Evolutionary conservation across 2,113 vertebrate species (phyloP), one percentile per base, ranked within the genome.

Genomic region (Pyrgilauda ruficollis): DNA sequence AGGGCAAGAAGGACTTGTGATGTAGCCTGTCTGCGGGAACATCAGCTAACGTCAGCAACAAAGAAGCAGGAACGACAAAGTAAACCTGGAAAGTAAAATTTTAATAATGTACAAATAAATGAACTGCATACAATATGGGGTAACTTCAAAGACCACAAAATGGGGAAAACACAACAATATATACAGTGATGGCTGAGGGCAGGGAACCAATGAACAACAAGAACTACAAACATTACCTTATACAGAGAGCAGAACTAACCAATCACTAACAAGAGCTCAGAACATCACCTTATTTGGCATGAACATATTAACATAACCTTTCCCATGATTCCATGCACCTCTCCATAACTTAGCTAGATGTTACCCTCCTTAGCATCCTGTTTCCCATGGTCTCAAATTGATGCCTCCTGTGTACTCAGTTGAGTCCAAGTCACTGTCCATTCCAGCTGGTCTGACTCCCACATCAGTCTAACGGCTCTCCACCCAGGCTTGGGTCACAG

Each of bases 21-120:
- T 2, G 1, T 4, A 37, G 58, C 15, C 23, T 1, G 7, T 23
- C 58, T 26, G 23, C 5, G 2, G 58, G 58, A 61, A 61, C 5
- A 3, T 58, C 56, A 58, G 56, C 30, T 33, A 55, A 55, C 3
- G 9, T n/a, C 3, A 4, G 56, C 23, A 24, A 37, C 2, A 3
- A 26, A 61, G n/a, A 61, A 61, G 10, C 6, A 10, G 58, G 35
- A 61, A 61, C 2, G 5, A 61, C 15, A 37, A 37, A 37, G n/a
- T 37, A 61, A 61, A 26, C 58, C 23, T 7, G 15, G 58, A 61
- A 37, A 37, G n/a, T 23, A 61, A 26, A 37, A 26, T 23, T 37
- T 37, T 37, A 61, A 61, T 6, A 26, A 26, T 37, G n/a, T 59
- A 37, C 15, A 37, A 61, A 37, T 26, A 61, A 37, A 26, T 3